A percentile compares a stretch with the other conserved stretches of the same genome.
Evolutionary conservation across 2,797 vertebrate species (phyloP).

Genomic region (Phalanger gymnotis): DNA sequence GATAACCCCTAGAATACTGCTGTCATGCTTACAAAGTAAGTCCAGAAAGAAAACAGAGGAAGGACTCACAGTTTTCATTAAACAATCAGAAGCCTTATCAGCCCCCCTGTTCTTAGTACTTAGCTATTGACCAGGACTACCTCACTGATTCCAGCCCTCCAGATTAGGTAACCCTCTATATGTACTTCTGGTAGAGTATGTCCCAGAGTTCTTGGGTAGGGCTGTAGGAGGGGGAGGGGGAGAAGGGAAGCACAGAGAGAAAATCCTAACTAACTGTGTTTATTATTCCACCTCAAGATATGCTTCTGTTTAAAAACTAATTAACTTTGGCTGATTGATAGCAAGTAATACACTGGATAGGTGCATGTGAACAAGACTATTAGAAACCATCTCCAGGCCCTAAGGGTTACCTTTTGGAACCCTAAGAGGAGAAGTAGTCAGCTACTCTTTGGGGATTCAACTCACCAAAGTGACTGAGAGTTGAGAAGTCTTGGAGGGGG

Average conservation of each 20-base stretch:
- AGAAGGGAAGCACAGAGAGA: not conserved
- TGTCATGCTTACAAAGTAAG: not conserved
- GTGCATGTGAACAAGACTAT: not conserved
- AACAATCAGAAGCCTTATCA: not conserved
- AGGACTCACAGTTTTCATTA: not conserved
- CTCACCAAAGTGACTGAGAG: not conserved
- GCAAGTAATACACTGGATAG: not conserved
- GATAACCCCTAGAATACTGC: not conserved
- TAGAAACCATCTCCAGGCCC: not conserved
- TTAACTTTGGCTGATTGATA: not conserved
- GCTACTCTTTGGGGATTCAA: not conserved
- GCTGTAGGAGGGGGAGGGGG: not conserved
- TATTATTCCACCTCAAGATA: not conserved
- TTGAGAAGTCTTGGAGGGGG: not conserved
- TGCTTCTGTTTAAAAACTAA: not conserved
- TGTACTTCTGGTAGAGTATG: not conserved
- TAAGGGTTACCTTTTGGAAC: not conserved
- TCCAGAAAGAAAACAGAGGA: not conserved
- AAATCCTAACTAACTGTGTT: not conserved
- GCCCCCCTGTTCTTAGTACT: not conserved
- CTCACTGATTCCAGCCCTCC: not conserved
- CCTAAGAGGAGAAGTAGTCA: not conserved
- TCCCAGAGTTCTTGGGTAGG: not conserved
- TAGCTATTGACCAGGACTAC: not conserved
- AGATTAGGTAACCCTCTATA: not conserved